phyloP scores from a whole-genome alignment of 2,888 invertebrate species.

The Leptopilina syphax region DNA sequence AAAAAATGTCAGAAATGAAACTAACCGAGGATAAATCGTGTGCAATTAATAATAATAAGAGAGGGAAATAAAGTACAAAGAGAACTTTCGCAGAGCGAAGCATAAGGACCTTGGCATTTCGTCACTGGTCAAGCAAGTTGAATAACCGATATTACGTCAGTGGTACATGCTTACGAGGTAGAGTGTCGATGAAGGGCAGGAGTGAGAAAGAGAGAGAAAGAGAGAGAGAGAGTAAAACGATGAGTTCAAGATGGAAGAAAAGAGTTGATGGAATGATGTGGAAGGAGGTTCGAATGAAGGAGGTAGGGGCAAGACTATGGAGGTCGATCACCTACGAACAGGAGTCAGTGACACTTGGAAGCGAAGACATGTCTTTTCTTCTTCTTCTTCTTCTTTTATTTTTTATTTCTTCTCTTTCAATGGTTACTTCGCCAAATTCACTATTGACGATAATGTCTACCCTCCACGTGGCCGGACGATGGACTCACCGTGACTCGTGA shows the following conservation, averaged over 20 bases:
- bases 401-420: constrained; percentile 53
- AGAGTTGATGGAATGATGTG: constrained; percentile 40
- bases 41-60: constrained; percentile 5
- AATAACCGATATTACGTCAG: constrained; percentile 77
- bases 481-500: constrained; percentile 37
- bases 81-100: constrained; percentile 64
- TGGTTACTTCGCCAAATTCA: constrained; percentile 56
- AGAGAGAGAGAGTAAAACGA: constrained; percentile 52
- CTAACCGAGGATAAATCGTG: not conserved
- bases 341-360: constrained; percentile 76
- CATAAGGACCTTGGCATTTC: constrained; percentile 72
- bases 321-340: constrained; percentile 77
- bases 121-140: constrained; percentile 74
- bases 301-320: constrained; percentile 67
- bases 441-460: constrained; percentile 43
- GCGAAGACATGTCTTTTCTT: constrained; percentile 50
- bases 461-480: constrained; percentile 51
- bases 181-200: constrained; percentile 50
- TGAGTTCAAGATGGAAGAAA: constrained; percentile 57
- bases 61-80: constrained; percentile 26
- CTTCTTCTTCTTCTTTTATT: constrained; percentile 49
- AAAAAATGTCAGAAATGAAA: not conserved
- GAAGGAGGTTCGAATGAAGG: constrained; percentile 23
- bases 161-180: constrained; percentile 65
- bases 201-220: constrained; percentile 44